These are phyloP conservation scores for Habropoda laboriosa DNA, from an alignment of 1,140 invertebrate species.

Conservation along the genomic window DNA sequence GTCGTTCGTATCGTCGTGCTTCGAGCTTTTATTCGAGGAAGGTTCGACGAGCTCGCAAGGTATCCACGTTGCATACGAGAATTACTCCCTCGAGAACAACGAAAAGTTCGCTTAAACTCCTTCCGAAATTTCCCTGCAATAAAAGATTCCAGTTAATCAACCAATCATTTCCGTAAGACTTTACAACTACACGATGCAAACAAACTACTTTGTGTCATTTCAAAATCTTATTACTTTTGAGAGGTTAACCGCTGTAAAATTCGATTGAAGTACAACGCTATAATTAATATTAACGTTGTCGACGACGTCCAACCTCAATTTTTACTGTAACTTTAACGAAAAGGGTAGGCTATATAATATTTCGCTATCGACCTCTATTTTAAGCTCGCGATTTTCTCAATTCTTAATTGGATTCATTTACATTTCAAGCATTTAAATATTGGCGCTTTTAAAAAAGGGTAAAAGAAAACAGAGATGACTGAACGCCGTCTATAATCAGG, in stretches of 20 bases:
- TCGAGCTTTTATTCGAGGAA: slow-evolving; percentile 45
- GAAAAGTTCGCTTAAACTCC: slow-evolving; percentile 85
- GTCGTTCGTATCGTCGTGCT: slow-evolving; percentile 56
- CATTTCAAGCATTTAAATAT: background rate
- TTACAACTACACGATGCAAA: background rate
- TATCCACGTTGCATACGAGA: slow-evolving; percentile 54
- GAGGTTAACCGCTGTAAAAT: background rate
- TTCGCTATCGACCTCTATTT: slow-evolving; percentile 24
- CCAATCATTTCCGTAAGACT: background rate
- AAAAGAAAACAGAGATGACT: background rate
- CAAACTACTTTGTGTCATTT: background rate
- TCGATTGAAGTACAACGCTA: background rate
- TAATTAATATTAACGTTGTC: background rate
- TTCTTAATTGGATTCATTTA: background rate
- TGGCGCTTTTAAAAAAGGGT: background rate
- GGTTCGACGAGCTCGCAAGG: slow-evolving; percentile 54
- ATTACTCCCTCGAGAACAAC: slow-evolving; percentile 70
- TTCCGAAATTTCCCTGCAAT: slow-evolving; percentile 85
- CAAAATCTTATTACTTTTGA: background rate
- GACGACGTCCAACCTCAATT: background rate
- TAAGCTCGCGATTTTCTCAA: background rate
- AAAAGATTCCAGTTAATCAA: slow-evolving; percentile 35
- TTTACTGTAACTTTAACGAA: background rate
- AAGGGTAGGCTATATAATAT: slow-evolving; percentile 52
- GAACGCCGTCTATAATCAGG: background rate